Evolutionary conservation across 2,888 invertebrate genomes (phyloP), one percentile per base, ranked within the genome.

Genomic region (Cyclophora albipunctata): DNA sequence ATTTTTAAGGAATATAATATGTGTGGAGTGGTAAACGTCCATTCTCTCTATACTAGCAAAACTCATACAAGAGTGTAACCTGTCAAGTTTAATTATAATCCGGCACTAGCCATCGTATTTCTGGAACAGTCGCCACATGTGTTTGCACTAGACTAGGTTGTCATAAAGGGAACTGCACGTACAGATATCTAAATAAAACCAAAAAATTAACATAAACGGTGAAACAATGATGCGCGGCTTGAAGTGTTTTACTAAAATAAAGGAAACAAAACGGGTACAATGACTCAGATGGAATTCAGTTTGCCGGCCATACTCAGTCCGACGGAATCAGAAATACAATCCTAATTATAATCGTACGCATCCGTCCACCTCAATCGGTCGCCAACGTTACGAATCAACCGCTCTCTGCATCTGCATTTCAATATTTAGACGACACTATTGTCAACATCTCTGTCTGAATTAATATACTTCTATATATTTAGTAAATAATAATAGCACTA

Each of bases 261-360:
- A 85, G 85, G 81, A 81, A 81, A 79, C 82, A 78, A 78, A 88
- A 83, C 83, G 83, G 71, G 87, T 86, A 88, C 87, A 88, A 88
- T 88, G 87, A 88, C 87, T 87, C 87, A 87, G 81, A 82, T 80
- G 88, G 88, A 87, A 88, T 87, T 80, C 81, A 84, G 79, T 77
- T 75, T 78, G 81, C 82, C 75, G 81, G 84, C 84, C 82, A 82
- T 81, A 80, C 83, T 73, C 75, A 75, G 84, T 81, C 85, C 84
- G 85, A 81, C 81, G 85, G 83, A 85, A 88, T 88, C 88, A 88
- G 87, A 88, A 88, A 88, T 87, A 88, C 88, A 86, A 83, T 84
- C 87, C 88, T 88, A 88, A 88, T 88, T 88, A 88, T 88, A 88
- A 88, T 87, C 86, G 78, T 77, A 84, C 83, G 85, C 86, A 88